These are phyloP conservation scores for Chlorodrepanis virens DNA, from an alignment of 2,113 vertebrate species.

Conservation along the genomic window DNA sequence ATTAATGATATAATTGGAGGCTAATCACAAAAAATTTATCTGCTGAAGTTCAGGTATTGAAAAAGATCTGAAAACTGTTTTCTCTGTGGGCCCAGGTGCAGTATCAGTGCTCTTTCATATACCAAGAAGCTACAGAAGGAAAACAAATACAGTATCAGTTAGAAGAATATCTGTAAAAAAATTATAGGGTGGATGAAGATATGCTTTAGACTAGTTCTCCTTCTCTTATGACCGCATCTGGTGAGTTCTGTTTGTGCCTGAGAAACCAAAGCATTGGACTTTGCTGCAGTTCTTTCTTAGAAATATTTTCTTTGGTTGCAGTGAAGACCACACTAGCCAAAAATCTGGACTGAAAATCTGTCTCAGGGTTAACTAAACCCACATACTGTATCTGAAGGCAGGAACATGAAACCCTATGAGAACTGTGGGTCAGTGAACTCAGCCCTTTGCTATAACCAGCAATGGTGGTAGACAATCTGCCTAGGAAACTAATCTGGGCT, in stretches of 20 bases:
- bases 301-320: conserved; percentile 57
- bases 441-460: neutral
- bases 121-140: neutral
- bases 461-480: neutral
- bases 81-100: neutral
- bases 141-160: neutral
- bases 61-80: neutral
- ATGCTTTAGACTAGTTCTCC: neutral
- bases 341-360: neutral
- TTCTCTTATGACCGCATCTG: neutral
- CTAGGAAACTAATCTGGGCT: neutral
- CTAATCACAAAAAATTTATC: neutral
- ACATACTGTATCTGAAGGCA: neutral
- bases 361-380: conserved; percentile 26
- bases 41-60: neutral
- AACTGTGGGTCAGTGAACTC: neutral
- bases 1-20: neutral
- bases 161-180: neutral
- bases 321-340: neutral
- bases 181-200: neutral
- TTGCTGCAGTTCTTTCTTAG: conserved; percentile 7
- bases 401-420: neutral
- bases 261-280: conserved; percentile 16
- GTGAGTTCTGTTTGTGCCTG: conserved; percentile 11
- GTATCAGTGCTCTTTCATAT: neutral